Evolutionary conservation across 2,888 invertebrate genomes (phyloP).

Genomic region (Yponomeuta evonymella): DNA sequence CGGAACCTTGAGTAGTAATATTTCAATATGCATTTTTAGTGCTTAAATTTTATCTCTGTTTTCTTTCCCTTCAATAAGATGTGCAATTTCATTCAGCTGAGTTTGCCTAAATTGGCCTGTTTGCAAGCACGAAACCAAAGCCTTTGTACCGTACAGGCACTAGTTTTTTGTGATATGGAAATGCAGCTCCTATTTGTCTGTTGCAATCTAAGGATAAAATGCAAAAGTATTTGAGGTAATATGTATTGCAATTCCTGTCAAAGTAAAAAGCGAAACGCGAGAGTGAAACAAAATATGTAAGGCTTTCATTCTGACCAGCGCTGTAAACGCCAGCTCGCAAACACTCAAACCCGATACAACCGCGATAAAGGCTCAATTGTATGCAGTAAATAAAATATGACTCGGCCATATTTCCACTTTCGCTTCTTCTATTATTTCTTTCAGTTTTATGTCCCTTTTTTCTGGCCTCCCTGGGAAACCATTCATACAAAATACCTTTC

Average conservation of each 20-base stretch:
- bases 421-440: conserved; percentile 50
- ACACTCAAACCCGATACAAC: conserved; percentile 66
- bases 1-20: conserved; percentile 41
- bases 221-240: not conserved
- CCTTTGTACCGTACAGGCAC: conserved; percentile 27
- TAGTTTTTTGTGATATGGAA: not conserved
- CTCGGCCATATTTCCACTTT: conserved; percentile 72
- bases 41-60: conserved; percentile 53
- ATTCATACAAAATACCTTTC: conserved; percentile 73
- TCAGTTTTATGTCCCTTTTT: conserved; percentile 66
- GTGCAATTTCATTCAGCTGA: conserved; percentile 55
- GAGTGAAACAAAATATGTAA: conserved; percentile 9
- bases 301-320: conserved; percentile 18
- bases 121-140: conserved; percentile 52
- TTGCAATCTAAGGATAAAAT: not conserved
- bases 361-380: conserved; percentile 74
- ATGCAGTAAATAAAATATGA: conserved; percentile 76
- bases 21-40: conserved; percentile 50
- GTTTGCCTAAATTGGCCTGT: conserved; percentile 50
- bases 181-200: not conserved
- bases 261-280: not conserved
- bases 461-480: conserved; percentile 63
- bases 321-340: conserved; percentile 56
- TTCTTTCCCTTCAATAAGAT: conserved; percentile 48
- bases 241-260: not conserved